Evolutionary conservation across 2,797 vertebrate species (phyloP).

Genomic region (Moxostoma hubbsi): DNA sequence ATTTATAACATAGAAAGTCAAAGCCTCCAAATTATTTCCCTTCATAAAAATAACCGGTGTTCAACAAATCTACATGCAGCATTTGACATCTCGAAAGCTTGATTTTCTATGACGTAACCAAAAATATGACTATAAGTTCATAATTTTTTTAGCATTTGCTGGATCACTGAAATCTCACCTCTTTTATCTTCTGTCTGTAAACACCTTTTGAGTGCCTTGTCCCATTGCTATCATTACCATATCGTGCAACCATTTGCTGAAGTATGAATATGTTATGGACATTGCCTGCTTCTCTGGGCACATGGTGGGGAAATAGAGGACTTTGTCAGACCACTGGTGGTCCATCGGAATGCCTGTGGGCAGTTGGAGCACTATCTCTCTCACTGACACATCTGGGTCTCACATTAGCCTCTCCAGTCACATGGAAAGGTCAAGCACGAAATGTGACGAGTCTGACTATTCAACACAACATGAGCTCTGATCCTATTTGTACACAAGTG

Average conservation of each 20-base stretch:
- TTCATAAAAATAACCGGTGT: too few species aligned
- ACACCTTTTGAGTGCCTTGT: slow-evolving; percentile 37
- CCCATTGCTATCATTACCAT: slow-evolving; percentile 65
- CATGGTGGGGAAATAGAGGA: slow-evolving; percentile 63
- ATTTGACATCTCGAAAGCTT: background rate
- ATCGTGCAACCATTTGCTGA: slow-evolving; percentile 66
- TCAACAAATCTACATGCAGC: background rate
- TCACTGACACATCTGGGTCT: slow-evolving; percentile 66
- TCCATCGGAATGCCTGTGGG: background rate
- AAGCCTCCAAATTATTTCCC: background rate
- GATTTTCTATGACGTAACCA: background rate
- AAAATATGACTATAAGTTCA: background rate
- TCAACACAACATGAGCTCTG: slow-evolving; percentile 65
- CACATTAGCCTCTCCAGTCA: slow-evolving; percentile 64
- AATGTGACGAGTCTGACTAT: slow-evolving; percentile 69
- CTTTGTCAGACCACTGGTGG: slow-evolving; percentile 50
- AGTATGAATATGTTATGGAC: slow-evolving; percentile 67
- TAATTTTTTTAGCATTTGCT: slow-evolving; percentile 7
- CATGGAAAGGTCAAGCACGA: slow-evolving; percentile 76
- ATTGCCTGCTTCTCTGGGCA: slow-evolving; percentile 57
- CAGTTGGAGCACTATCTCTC: slow-evolving; percentile 54
- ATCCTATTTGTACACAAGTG: slow-evolving; percentile 69
- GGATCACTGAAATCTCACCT: slow-evolving; percentile 27
- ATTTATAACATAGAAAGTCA: background rate
- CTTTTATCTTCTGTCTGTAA: slow-evolving; percentile 5